These are phyloP conservation scores for Trachythela sp. DNA, from an alignment of 64 coral and sea anemone species.

Conservation along the genomic window DNA sequence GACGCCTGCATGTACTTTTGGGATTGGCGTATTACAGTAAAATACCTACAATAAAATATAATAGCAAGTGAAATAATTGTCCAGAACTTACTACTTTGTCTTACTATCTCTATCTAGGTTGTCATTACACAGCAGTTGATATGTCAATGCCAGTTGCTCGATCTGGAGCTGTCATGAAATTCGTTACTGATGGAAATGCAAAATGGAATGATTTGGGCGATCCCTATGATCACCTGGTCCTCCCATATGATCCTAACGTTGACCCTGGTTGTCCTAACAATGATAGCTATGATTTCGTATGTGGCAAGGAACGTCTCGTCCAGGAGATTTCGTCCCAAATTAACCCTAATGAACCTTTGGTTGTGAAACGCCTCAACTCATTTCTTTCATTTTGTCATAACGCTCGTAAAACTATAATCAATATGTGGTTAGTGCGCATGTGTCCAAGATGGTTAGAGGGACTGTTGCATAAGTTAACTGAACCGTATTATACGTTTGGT, in stretches of 20 bases:
- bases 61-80: too few relatives aligned
- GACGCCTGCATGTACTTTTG: too few relatives aligned
- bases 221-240: slow-evolving; percentile 21
- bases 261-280: slow-evolving; percentile 16
- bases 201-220: slow-evolving; percentile 23
- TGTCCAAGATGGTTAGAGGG: slow-evolving; percentile 10
- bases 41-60: too few relatives aligned
- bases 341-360: slow-evolving; percentile 11
- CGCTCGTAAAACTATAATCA: slow-evolving; percentile 9
- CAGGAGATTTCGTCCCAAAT: slow-evolving; percentile 2
- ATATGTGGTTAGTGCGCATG: slow-evolving; percentile 13
- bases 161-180: slow-evolving; percentile 27
- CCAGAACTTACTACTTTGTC: not conserved
- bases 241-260: slow-evolving; percentile 19
- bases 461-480: not conserved
- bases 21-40: too few relatives aligned
- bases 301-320: slow-evolving; percentile 9
- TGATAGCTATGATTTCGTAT: slow-evolving; percentile 11
- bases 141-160: slow-evolving; percentile 14
- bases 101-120: not conserved
- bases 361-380: not conserved
- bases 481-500: not conserved
- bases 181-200: not conserved
- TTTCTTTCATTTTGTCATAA: slow-evolving; percentile 9
- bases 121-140: slow-evolving; percentile 19